Evolutionary conservation across 2,113 vertebrate species (phyloP).

Genomic region (Corvus moneduloides): DNA sequence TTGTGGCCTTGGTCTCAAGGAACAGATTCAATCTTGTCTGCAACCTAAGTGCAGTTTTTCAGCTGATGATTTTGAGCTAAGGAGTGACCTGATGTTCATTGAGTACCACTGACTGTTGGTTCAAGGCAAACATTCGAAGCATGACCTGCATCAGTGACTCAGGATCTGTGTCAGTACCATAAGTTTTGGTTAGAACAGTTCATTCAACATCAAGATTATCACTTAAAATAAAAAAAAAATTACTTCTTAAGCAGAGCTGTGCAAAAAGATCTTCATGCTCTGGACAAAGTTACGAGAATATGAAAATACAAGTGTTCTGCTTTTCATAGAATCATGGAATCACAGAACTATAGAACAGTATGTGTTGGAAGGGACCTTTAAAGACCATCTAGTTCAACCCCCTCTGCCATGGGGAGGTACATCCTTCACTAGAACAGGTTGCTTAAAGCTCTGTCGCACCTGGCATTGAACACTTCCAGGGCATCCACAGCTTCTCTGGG

Average conservation of each 20-base stretch:
- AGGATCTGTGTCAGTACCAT: background rate
- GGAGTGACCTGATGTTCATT: background rate
- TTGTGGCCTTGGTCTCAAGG: background rate
- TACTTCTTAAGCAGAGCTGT: background rate
- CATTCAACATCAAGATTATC: background rate
- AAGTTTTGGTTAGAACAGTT: background rate
- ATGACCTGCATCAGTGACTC: background rate
- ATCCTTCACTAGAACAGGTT: background rate
- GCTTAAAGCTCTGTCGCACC: background rate
- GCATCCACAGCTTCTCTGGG: background rate
- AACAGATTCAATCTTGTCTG: background rate
- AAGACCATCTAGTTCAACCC: background rate
- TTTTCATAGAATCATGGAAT: background rate
- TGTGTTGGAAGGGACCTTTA: background rate
- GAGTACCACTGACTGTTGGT: background rate
- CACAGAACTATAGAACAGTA: background rate
- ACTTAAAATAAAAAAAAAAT: background rate
- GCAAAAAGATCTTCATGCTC: background rate
- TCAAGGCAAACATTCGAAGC: background rate
- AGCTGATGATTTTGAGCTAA: background rate
- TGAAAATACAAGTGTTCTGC: background rate
- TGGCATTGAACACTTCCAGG: background rate
- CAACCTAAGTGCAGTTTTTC: background rate
- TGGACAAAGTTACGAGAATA: background rate
- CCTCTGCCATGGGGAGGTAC: background rate